Evolutionary conservation across 2,888 invertebrate genomes (phyloP).

Genomic region (Erebia ligea): DNA sequence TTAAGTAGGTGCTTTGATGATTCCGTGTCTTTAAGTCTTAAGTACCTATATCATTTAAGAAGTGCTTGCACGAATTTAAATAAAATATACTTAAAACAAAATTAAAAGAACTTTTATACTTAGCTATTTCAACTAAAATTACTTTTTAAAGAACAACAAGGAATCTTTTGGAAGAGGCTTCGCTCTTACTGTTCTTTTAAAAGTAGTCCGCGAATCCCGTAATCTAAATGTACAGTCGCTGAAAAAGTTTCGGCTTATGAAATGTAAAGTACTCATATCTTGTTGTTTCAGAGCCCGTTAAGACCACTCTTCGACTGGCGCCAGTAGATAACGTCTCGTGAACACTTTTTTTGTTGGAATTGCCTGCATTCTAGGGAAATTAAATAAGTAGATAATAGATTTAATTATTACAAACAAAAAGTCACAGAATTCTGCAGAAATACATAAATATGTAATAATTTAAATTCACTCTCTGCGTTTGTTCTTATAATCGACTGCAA

Average conservation of each 20-base stretch:
- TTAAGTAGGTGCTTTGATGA: no score
- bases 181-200: constrained; percentile 3
- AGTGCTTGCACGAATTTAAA: no score
- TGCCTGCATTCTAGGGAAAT: not conserved
- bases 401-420: no score
- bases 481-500: no score
- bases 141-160: not conserved
- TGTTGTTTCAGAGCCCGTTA: constrained; percentile 31
- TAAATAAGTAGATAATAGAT: not conserved
- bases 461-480: no score
- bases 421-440: no score
- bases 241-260: constrained; percentile 28
- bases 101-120: not conserved
- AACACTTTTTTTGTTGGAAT: constrained; percentile 4
- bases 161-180: not conserved
- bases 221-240: constrained; percentile 19
- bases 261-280: constrained; percentile 35
- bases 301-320: constrained; percentile 18
- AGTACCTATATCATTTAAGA: no score
- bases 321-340: constrained; percentile 1
- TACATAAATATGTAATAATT: no score
- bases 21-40: no score
- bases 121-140: not conserved
- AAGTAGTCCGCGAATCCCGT: constrained; percentile 5
- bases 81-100: no score